These are phyloP conservation scores for Eueremaeus valkanovi DNA, from an alignment of 2,888 invertebrate species.

Conservation along the genomic window DNA sequence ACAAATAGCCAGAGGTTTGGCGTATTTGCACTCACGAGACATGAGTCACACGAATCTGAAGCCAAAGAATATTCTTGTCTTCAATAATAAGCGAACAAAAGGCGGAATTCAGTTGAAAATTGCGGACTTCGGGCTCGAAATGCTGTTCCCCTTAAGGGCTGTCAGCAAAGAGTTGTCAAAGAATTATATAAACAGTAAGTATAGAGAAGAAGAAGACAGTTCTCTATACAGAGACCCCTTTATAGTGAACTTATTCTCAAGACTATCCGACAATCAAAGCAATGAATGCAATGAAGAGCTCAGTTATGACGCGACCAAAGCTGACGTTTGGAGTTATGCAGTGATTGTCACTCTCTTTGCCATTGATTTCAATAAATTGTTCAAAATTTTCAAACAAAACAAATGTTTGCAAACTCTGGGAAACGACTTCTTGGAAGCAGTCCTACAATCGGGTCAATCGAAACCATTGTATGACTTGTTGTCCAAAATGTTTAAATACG, in stretches of 20 bases:
- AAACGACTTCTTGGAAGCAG: not conserved
- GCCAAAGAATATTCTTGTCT: not conserved
- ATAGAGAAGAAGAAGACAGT: not conserved
- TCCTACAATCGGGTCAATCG: not conserved
- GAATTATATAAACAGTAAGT: no score
- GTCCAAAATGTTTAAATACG: not conserved
- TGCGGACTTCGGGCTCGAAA: not conserved
- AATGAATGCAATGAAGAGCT: not conserved
- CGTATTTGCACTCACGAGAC: not conserved
- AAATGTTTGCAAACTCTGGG: not conserved
- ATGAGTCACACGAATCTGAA: not conserved
- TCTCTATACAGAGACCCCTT: not conserved
- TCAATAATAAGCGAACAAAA: not conserved
- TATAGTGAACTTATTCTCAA: not conserved
- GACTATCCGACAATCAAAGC: no score
- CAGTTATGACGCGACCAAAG: not conserved
- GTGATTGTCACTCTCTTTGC: not conserved
- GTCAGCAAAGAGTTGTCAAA: not conserved
- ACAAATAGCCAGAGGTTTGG: conserved; percentile 10
- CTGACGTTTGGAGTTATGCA: not conserved
- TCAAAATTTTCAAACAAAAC: not conserved
- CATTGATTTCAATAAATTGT: not conserved
- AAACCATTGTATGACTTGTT: not conserved
- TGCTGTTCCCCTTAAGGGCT: not conserved
- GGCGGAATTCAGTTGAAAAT: not conserved